Percentiles rank a stretch among this genome's conserved stretches.
These are phyloP conservation scores for Cariama cristata DNA, from an alignment of 2,113 vertebrate species.

Conservation along the genomic window DNA sequence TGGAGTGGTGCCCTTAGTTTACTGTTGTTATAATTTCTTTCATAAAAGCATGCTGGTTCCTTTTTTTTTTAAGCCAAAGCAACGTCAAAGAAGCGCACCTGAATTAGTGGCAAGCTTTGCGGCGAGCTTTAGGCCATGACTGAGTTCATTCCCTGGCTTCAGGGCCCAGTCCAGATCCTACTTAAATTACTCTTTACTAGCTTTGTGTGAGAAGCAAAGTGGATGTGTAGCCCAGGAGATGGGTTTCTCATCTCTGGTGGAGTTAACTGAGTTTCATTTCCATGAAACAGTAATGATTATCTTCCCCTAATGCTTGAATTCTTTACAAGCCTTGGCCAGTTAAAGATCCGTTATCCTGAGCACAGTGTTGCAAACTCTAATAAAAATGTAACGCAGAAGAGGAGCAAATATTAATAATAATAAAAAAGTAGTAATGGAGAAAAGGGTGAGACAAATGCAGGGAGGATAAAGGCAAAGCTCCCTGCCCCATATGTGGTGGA, in stretches of 20 bases:
- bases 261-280: neutral
- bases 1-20: neutral
- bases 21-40: neutral
- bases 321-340: neutral
- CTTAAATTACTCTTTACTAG: neutral
- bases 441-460: neutral
- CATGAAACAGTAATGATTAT: neutral
- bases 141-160: neutral
- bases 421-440: neutral
- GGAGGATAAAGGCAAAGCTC: neutral
- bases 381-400: neutral
- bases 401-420: neutral
- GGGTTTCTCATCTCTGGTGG: neutral
- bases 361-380: neutral
- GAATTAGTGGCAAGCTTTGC: neutral
- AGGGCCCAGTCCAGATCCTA: neutral
- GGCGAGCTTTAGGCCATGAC: neutral
- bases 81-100: neutral
- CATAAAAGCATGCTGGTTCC: neutral
- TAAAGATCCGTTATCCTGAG: neutral
- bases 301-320: neutral
- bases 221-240: neutral
- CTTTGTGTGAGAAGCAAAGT: neutral
- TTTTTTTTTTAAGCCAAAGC: neutral
- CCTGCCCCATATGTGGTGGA: fast-evolving